These are phyloP conservation scores for Beris morrisii DNA, from an alignment of 2,888 invertebrate genomes.

Conservation along the genomic window DNA sequence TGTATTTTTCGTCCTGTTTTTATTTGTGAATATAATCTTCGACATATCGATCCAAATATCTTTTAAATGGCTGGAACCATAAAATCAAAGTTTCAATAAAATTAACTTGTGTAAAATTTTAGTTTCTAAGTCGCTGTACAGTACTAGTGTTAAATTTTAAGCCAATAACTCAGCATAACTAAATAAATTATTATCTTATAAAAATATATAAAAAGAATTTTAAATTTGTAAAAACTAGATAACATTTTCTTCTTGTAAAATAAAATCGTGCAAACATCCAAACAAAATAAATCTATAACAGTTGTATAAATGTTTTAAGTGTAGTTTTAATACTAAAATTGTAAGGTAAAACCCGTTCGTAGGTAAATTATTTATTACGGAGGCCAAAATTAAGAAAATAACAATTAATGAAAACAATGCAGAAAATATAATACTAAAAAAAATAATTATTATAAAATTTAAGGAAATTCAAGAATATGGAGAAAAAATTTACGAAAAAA, in stretches of 20 bases:
- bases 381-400: background rate
- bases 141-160: no score
- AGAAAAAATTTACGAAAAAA: conserved; percentile 7
- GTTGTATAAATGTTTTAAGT: conserved; percentile 28
- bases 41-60: no score
- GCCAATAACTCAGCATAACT: no score
- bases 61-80: no score
- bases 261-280: no score
- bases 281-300: conserved; percentile 8
- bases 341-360: conserved; percentile 19
- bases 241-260: no score
- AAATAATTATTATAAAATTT: conserved; percentile 9
- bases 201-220: background rate
- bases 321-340: conserved; percentile 7
- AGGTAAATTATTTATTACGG: conserved; percentile 24
- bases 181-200: no score
- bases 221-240: background rate
- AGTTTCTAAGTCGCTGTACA: no score
- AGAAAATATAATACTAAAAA: conserved; percentile 5
- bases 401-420: conserved; percentile 7
- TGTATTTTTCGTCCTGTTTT: no score
- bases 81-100: no score
- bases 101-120: no score
- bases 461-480: conserved; percentile 3
- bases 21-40: no score